Conservation (phyloP, 2,888 invertebrate species). For the Zygaena filipendulae region DNA sequence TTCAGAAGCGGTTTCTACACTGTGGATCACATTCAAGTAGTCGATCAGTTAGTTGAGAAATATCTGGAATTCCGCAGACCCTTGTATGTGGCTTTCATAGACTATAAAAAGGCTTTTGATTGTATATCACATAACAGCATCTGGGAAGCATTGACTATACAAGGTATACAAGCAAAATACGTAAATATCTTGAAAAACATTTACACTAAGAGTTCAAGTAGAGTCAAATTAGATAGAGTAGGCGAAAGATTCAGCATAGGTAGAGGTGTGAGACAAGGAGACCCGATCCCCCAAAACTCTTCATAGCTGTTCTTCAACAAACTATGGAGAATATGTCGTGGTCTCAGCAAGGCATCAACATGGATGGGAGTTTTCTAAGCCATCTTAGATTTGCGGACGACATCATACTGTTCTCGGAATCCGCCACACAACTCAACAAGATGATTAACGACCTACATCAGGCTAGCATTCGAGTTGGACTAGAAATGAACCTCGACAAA, state of each 20-base stretch:
- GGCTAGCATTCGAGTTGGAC: too few relatives aligned
- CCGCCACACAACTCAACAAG: too few relatives aligned
- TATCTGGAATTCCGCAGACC: slow-evolving; percentile 9
- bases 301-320: too few relatives aligned
- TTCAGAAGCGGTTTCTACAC: slow-evolving; percentile 9
- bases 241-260: slow-evolving; percentile 9
- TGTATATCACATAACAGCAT: slow-evolving; percentile 9
- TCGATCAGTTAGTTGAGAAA: slow-evolving; percentile 11
- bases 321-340: too few relatives aligned
- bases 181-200: slow-evolving; percentile 8
- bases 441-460: slow-evolving; percentile 10
- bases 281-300: slow-evolving; percentile 12
- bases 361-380: too few relatives aligned
- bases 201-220: slow-evolving; percentile 9
- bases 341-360: too few relatives aligned
- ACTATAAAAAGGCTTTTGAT: slow-evolving; percentile 12
- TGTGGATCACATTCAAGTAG: slow-evolving; percentile 11
- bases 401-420: too few relatives aligned
- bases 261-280: slow-evolving; percentile 12
- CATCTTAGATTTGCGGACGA: too few relatives aligned
- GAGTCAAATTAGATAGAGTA: slow-evolving; percentile 11
- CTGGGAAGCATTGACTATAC: slow-evolving; percentile 8
- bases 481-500: too few relatives aligned
- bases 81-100: slow-evolving; percentile 12
- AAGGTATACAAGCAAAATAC: slow-evolving; percentile 6